Conservation (phyloP, 2,888 invertebrate genomes). For the Dichetophora obliterata region DNA sequence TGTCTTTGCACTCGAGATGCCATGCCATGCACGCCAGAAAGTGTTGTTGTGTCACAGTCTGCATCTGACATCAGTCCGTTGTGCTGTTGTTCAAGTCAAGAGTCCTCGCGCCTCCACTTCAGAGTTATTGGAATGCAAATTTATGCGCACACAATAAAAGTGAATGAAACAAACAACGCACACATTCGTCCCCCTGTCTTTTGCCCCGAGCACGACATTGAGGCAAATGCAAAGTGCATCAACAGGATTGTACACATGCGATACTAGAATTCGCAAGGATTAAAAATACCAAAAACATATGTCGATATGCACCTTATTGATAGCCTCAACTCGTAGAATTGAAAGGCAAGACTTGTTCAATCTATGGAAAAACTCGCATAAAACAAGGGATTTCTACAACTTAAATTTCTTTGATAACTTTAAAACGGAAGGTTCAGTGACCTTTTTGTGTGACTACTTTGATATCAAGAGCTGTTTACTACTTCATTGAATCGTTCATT, state of each 20-base stretch:
- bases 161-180: slow-evolving; percentile 8
- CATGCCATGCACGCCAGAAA: slow-evolving; percentile 19
- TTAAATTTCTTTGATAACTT: no score
- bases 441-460: no score
- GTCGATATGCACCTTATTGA: neutral
- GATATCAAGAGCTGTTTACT: no score
- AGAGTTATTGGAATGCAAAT: slow-evolving; percentile 66
- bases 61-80: slow-evolving; percentile 56
- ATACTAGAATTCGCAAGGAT: neutral
- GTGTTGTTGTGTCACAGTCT: slow-evolving; percentile 45
- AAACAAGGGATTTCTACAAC: no score
- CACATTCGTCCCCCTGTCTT: neutral
- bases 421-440: no score
- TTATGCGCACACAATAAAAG: slow-evolving; percentile 57
- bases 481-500: no score
- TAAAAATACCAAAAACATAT: neutral
- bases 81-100: slow-evolving; percentile 49
- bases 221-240: no score
- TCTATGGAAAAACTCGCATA: no score
- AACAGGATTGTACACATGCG: neutral
- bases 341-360: no score
- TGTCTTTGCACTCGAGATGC: slow-evolving; percentile 32
- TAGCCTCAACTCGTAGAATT: neutral
- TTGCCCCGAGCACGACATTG: no score
- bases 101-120: slow-evolving; percentile 60